A percentile compares a stretch with the other conserved stretches of the same genome.
These are phyloP conservation scores for Procambarus clarkii DNA, from an alignment of 1,140 invertebrate species.

Conservation along the genomic window DNA sequence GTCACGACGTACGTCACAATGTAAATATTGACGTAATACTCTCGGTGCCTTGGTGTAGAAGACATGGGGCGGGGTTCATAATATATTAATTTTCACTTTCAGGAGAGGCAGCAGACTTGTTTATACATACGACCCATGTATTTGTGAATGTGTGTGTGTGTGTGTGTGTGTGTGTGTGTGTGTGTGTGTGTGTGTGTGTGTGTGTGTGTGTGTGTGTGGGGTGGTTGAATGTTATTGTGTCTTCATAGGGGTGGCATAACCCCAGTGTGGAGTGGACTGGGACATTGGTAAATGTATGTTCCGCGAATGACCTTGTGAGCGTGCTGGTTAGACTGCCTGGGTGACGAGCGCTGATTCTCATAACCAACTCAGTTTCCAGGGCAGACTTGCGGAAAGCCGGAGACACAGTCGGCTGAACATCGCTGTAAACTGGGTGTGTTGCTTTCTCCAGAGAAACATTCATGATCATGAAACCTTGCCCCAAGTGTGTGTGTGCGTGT, in stretches of 20 bases:
- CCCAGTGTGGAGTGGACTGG: no score
- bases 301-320: neutral
- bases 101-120: neutral
- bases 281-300: no score
- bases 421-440: neutral
- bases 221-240: no score
- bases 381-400: neutral
- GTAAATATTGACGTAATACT: neutral
- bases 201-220: no score
- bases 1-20: neutral
- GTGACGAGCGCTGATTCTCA: neutral
- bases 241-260: no score
- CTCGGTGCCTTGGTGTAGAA: neutral
- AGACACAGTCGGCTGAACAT: neutral
- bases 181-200: no score
- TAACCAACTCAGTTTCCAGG: neutral
- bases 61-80: neutral
- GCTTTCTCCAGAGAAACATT: neutral
- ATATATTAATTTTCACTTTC: neutral
- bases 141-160: no score
- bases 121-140: neutral
- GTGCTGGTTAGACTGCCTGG: neutral
- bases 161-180: no score
- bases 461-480: no score
- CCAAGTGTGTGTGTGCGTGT: no score